Conservation (phyloP, 2,113 vertebrate species). For the Pica pica region DNA sequence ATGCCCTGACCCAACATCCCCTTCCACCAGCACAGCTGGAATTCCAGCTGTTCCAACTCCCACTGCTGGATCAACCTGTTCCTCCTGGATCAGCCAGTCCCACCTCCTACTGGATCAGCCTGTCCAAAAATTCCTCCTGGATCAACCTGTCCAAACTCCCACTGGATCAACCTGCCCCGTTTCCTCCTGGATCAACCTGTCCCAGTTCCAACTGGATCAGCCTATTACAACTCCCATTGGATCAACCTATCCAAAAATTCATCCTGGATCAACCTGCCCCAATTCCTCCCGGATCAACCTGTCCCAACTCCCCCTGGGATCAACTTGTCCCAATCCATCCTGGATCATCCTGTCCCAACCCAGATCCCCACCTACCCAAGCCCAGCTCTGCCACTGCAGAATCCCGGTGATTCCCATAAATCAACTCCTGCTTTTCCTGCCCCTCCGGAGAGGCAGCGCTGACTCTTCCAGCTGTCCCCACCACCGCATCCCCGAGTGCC, state of each 20-base stretch:
- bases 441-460: background rate
- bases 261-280: background rate
- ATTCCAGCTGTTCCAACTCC: background rate
- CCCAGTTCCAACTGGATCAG: too few species aligned
- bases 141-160: too few species aligned
- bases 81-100: too few species aligned
- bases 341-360: background rate
- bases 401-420: background rate
- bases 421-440: background rate
- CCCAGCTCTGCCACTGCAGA: background rate
- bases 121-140: rapidly evolving
- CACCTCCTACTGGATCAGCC: background rate
- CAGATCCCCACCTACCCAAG: background rate
- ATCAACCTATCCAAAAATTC: too few species aligned
- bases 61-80: background rate
- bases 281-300: too few species aligned
- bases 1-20: background rate
- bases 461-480: background rate
- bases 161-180: too few species aligned
- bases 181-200: background rate
- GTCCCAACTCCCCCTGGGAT: too few species aligned
- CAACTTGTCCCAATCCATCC: too few species aligned
- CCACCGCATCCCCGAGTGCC: background rate
- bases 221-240: too few species aligned
- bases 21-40: background rate